Evolutionary conservation across 2,888 invertebrate species (phyloP).

Genomic region (Shargacucullia verbasci): DNA sequence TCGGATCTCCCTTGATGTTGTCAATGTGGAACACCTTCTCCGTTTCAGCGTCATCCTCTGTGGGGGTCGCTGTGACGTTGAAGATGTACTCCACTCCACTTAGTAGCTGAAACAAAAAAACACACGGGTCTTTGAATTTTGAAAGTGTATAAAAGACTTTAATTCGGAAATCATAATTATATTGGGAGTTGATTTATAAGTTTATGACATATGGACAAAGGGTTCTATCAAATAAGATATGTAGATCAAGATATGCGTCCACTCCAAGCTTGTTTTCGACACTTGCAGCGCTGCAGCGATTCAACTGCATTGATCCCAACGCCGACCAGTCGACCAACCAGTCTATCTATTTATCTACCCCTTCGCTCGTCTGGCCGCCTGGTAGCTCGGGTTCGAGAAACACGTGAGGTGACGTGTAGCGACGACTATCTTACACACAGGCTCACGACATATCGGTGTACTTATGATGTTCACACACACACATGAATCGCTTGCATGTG

Average conservation of each 20-base stretch:
- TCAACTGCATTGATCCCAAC: slow-evolving; percentile 17
- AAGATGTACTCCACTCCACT: slow-evolving; percentile 72
- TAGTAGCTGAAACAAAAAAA: slow-evolving; percentile 63
- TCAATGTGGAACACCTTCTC: slow-evolving; percentile 70
- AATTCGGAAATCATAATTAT: no score
- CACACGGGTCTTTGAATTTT: no score
- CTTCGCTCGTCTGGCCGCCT: slow-evolving; percentile 35
- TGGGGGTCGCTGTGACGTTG: slow-evolving; percentile 63
- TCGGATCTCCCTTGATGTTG: slow-evolving; percentile 67
- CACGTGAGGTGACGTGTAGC: slow-evolving; percentile 49
- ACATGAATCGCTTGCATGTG: no score
- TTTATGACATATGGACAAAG: no score
- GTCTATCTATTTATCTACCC: slow-evolving; percentile 1
- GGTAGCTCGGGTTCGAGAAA: slow-evolving; percentile 40
- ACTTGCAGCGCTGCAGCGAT: no score
- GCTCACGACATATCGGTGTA: no score
- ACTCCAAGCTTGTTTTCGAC: no score
- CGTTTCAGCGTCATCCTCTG: slow-evolving; percentile 32
- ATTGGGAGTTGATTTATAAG: no score
- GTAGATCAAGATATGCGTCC: no score
- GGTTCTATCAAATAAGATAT: no score
- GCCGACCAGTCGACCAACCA: slow-evolving; percentile 21
- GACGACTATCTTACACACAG: slow-evolving; percentile 45
- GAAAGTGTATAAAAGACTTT: no score
- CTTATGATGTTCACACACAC: no score